Evolutionary conservation across 2,888 invertebrate genomes (phyloP), one percentile per base, ranked within the genome.

Genomic region (Philereme transversata): DNA sequence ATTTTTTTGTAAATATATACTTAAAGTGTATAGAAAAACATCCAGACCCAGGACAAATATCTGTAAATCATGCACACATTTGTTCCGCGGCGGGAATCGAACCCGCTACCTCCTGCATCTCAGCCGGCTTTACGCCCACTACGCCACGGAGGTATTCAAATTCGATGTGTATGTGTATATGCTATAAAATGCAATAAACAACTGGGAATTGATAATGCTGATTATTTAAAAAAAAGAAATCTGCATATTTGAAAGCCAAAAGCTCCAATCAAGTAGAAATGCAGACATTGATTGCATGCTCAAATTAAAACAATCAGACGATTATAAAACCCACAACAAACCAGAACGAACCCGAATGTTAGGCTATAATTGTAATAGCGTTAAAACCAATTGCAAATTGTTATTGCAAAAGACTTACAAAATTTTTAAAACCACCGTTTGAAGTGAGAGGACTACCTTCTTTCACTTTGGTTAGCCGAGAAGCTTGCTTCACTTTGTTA

Each of bases 401-500:
- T 22, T 3, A 22, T 22, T 53, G 58, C 62, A 46, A 57, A 36
- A 57, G 44, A 5, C 54, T 64, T 67, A 56, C 60, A 60, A 62
- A 62, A 67, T 64, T 44, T 60, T 64, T 49, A 62, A 67, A 67
- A 62, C 62, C 62, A 52, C 62, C 52, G 53, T 61, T 62, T 60
- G 51, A 53, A 64, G 68, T 65, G 61, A 69, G 68, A 69, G 68
- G 64, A 59, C 38, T 10, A 22, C 41, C 41, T 11, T 65, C 67
- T 69, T 65, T 69, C 69, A 60, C 67, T 67, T 51, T 10, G 51
- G 55, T 66, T 59, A 61, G 56, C 58, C 61, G 66, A 68, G 68
- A 60, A 51, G 38, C 57, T 63, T 69, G 64, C 64, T 44, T 55
- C 57, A 66, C 57, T 62, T 60, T 47, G 57, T 65, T 60, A 57